Percentiles rank a stretch among this genome's conserved stretches.
Evolutionary conservation across 2,797 vertebrate species (phyloP).

Genomic region (Pantherophis vulpinus): DNA sequence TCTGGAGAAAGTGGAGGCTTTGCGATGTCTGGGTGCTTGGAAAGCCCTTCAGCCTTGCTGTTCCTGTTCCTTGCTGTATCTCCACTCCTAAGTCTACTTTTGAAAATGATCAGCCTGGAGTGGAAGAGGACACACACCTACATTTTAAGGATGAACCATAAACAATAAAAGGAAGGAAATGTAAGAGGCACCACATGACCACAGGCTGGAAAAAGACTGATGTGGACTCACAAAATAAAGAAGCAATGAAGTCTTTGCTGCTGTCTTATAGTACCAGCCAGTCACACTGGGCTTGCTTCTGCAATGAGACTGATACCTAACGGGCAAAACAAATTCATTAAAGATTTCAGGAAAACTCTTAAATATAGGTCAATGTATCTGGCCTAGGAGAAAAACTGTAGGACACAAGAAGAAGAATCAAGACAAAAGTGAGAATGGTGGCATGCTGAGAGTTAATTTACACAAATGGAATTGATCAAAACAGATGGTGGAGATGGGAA

Average conservation of each 20-base stretch:
- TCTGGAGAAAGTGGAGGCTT: neutral
- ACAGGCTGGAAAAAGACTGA: neutral
- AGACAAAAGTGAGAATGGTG: constrained; percentile 39
- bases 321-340: rapidly evolving
- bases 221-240: neutral
- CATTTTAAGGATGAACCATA: neutral
- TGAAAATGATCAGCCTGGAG: neutral
- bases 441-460: constrained; percentile 65
- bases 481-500: constrained; percentile 67
- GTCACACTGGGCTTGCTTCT: neutral
- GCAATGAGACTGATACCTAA: neutral
- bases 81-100: neutral
- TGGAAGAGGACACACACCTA: neutral
- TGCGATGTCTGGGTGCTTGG: neutral
- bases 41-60: neutral
- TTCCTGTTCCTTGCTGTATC: neutral
- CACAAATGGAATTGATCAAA: constrained; percentile 64
- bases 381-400: constrained; percentile 53
- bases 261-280: too few species aligned
- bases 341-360: constrained; percentile 46
- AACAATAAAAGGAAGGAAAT: neutral
- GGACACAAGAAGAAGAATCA: constrained; percentile 52
- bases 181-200: neutral
- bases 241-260: neutral
- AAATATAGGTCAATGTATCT: constrained; percentile 38